Evolutionary conservation across 2,797 vertebrate species (phyloP), one percentile per base, ranked within the genome.

Genomic region (Leuciscus waleckii): DNA sequence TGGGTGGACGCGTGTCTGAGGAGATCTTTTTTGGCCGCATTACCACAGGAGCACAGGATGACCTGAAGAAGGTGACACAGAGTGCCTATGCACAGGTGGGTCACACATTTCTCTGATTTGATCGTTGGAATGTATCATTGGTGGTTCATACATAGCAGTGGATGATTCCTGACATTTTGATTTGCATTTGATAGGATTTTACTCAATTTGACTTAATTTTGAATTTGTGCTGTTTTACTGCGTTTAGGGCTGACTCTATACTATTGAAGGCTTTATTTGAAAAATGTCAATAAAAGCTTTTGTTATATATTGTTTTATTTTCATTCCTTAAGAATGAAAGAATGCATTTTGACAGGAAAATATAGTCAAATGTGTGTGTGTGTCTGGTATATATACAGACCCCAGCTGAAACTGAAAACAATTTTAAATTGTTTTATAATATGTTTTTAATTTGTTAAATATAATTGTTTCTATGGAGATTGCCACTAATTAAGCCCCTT

Each of bases 1-100:
- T 99, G 85, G 98, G 98, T 1, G 98, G 98, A 0, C 95, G 98
- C 0, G 97, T 98, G 4, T 93, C 98, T 0, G 98, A 99, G 91
- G 97, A 99, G 91, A 97, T 99, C 91, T 99, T 99, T 93, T 99
- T 99, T 1, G 94, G 95, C 5, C 96, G 93, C 81, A 97, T 99
- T 88, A 99, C 98, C 78, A 99, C 98, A 0, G 98, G 98, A 5
- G 98, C 98, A 1, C 98, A 99, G 87, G 98, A 99, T 11, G 98
- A 99, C 93, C 93, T 99, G 63, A 95, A 94, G 73, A 99, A 99
- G 91, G 97, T 99, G 88, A 99, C 98, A 0, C 98, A 99, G 94
- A 98, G 97, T 41, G 98, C 98, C 0, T 99, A 99, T 10, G 97
- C 98, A 73, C 98, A 97, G 94, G 97, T 97, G 26, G 1, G 82